phyloP scores from a whole-genome alignment of 2,113 vertebrate genomes.

The Corythornis madagascariensis region DNA sequence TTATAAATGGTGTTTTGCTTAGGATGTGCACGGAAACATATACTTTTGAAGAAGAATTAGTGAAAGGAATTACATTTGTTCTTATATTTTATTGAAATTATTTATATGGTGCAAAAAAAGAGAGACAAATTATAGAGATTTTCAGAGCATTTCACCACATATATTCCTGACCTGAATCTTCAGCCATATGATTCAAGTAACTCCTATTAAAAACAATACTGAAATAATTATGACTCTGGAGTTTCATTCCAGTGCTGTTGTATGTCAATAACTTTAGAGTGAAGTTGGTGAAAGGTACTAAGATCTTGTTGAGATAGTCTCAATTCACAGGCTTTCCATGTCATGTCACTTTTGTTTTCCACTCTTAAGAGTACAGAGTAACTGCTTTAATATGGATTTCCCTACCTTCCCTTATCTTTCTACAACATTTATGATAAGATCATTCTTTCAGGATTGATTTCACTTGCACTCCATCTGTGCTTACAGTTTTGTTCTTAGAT shows the following conservation, averaged over 20 bases:
- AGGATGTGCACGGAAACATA: neutral
- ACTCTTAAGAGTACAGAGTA: neutral
- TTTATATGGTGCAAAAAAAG: neutral
- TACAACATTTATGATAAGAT: neutral
- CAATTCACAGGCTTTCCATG: neutral
- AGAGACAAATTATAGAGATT: neutral
- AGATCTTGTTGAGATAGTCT: neutral
- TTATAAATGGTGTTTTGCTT: neutral
- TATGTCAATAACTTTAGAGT: neutral
- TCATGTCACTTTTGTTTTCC: neutral
- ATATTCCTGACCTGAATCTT: neutral
- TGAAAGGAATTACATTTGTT: neutral
- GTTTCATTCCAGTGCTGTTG: neutral
- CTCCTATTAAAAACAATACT: neutral
- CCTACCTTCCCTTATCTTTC: neutral
- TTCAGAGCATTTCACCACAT: neutral
- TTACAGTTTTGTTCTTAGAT: neutral
- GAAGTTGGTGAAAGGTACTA: neutral
- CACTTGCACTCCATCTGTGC: neutral
- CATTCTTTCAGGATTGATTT: conserved; percentile 1
- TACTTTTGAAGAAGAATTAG: neutral
- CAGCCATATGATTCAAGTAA: neutral
- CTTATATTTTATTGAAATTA: neutral
- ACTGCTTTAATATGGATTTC: neutral
- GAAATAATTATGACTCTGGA: neutral